phyloP scores from a whole-genome alignment of 2,797 vertebrate genomes.

The Cyprinella venusta region DNA sequence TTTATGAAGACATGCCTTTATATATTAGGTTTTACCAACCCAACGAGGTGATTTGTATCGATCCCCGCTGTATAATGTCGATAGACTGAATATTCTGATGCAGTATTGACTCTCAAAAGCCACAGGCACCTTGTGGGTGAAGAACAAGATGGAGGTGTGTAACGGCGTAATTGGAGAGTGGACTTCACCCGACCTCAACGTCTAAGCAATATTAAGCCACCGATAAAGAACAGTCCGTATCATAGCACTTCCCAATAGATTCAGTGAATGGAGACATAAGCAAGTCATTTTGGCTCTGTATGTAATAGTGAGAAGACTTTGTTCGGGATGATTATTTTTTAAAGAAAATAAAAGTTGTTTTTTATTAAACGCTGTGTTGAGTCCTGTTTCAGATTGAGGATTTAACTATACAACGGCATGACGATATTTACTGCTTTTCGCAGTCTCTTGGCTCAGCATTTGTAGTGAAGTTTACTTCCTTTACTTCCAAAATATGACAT shows the following conservation, averaged over 20 bases:
- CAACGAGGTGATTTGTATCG: constrained; percentile 78
- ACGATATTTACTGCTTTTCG: too few relatives aligned
- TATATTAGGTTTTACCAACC: constrained; percentile 76
- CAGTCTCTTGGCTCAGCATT: too few relatives aligned
- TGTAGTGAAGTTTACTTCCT: too few relatives aligned
- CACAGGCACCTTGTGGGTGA: constrained; percentile 77
- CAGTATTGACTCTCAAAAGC: constrained; percentile 78
- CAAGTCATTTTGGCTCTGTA: constrained; percentile 81
- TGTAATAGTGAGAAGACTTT: constrained; percentile 80
- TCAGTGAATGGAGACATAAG: constrained; percentile 77
- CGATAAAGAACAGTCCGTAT: constrained; percentile 80
- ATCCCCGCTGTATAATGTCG: constrained; percentile 67
- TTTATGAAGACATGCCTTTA: constrained; percentile 78
- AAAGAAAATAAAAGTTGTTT: constrained; percentile 85
- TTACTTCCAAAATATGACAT: background rate
- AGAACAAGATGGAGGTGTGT: constrained; percentile 66
- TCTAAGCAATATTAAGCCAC: constrained; percentile 84
- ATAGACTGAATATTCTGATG: constrained; percentile 69
- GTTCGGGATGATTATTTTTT: constrained; percentile 84
- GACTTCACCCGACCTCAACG: constrained; percentile 75
- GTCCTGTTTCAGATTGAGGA: background rate
- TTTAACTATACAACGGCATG: background rate
- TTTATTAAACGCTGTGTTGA: constrained; percentile 71
- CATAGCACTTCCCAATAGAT: constrained; percentile 83
- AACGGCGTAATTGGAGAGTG: constrained; percentile 57